Evolutionary conservation across 2,888 invertebrate genomes (phyloP).

Genomic region (Catonia carolina): DNA sequence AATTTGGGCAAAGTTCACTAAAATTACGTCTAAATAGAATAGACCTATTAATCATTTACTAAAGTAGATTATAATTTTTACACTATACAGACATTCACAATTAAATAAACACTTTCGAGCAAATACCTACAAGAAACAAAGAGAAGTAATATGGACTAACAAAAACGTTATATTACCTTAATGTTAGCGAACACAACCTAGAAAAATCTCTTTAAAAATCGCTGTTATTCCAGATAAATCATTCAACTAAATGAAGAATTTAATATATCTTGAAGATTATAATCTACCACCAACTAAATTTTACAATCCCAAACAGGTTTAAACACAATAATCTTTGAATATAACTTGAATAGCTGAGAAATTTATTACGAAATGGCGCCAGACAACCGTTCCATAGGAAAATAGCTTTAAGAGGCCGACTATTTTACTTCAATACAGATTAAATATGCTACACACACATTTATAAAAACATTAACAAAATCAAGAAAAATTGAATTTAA

Average conservation of each 20-base stretch:
- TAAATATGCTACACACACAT: background rate
- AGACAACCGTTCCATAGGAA: slow-evolving; percentile 58
- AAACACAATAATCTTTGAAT: too few relatives aligned
- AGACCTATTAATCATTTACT: too few relatives aligned
- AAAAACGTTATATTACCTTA: too few relatives aligned
- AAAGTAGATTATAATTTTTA: too few relatives aligned
- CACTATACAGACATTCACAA: too few relatives aligned
- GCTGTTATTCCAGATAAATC: background rate
- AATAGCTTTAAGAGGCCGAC: slow-evolving; percentile 59
- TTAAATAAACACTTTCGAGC: too few relatives aligned
- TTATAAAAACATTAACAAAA: background rate
- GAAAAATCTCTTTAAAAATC: slow-evolving; percentile 26
- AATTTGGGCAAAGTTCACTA: too few relatives aligned
- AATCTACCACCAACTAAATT: background rate
- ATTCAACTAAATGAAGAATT: background rate
- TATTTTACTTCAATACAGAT: slow-evolving; percentile 15
- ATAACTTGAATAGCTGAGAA: background rate
- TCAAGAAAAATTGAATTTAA: slow-evolving; percentile 35
- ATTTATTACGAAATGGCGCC: slow-evolving; percentile 52
- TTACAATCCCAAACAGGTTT: too few relatives aligned
- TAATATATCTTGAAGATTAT: background rate
- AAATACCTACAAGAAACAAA: too few relatives aligned
- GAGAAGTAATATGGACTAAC: too few relatives aligned
- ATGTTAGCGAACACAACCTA: too few relatives aligned
- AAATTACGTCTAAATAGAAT: too few relatives aligned